phyloP scores from a whole-genome alignment of 2,797 vertebrate species.

The Rhyacichthys aspro region DNA sequence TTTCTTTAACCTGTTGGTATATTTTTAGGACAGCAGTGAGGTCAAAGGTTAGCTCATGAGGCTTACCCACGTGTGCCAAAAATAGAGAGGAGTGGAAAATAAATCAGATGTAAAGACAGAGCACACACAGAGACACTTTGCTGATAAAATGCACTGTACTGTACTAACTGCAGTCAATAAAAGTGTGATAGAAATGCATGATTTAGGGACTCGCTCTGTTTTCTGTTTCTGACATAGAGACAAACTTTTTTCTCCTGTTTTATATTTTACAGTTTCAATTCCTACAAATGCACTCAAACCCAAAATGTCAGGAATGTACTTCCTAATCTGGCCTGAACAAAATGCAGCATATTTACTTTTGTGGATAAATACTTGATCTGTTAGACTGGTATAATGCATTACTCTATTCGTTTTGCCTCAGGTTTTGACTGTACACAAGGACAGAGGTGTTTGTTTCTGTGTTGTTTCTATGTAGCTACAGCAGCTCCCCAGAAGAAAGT shows the following conservation, averaged over 20 bases:
- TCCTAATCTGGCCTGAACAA: too few relatives aligned
- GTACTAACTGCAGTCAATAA: too few relatives aligned
- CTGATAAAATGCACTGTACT: too few relatives aligned
- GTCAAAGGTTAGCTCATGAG: constrained; percentile 56
- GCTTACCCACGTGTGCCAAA: constrained; percentile 36
- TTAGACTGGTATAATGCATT: constrained; percentile 8
- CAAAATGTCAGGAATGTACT: too few relatives aligned
- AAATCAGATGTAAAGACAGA: constrained; percentile 39
- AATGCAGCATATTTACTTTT: too few relatives aligned
- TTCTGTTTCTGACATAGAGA: too few relatives aligned
- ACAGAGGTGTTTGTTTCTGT: constrained; percentile 11
- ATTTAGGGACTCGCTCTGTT: too few relatives aligned
- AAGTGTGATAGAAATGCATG: too few relatives aligned
- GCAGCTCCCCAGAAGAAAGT: constrained; percentile 47
- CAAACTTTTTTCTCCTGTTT: too few relatives aligned
- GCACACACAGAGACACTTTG: constrained; percentile 15
- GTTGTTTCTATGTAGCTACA: constrained; percentile 38
- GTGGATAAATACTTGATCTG: too few relatives aligned
- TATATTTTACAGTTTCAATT: too few relatives aligned
- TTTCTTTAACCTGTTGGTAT: constrained; percentile 56
- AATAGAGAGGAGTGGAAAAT: constrained; percentile 48
- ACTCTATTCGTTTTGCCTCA: neutral
- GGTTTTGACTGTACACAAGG: neutral
- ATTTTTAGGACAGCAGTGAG: constrained; percentile 58
- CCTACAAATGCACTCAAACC: too few relatives aligned